Evolutionary conservation across 2,888 invertebrate genomes (phyloP).

Genomic region (Peribatodes rhomboidaria): DNA sequence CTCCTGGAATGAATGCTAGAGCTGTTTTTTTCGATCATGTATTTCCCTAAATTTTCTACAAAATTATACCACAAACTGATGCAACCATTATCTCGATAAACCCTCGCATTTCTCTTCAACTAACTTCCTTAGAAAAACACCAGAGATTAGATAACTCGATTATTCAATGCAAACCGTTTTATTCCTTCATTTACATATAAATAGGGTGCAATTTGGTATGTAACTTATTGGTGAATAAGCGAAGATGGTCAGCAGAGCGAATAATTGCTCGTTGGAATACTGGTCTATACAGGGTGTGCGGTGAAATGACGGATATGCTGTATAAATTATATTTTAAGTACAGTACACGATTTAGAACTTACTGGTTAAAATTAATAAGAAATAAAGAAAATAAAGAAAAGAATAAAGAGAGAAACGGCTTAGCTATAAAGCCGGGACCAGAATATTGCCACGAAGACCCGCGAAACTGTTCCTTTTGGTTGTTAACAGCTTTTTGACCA

Average conservation of each 20-base stretch:
- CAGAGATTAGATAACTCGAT: slow-evolving; percentile 48
- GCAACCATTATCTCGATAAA: slow-evolving; percentile 21
- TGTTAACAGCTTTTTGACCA: too few relatives aligned
- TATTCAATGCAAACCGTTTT: slow-evolving; percentile 37
- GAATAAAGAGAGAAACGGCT: too few relatives aligned
- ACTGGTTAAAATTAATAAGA: too few relatives aligned
- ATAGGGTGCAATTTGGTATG: slow-evolving; percentile 39
- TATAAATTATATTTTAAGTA: too few relatives aligned
- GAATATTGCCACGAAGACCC: too few relatives aligned
- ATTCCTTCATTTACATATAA: slow-evolving; percentile 39
- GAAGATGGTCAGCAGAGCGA: slow-evolving; percentile 47
- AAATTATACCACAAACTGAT: not conserved
- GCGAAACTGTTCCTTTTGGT: too few relatives aligned
- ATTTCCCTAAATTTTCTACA: not conserved
- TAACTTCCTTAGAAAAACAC: slow-evolving; percentile 36
- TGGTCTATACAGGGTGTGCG: not conserved
- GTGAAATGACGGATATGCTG: not conserved
- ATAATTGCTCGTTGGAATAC: slow-evolving; percentile 40
- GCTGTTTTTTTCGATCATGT: not conserved
- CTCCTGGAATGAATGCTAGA: too few relatives aligned
- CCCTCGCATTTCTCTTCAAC: slow-evolving; percentile 25
- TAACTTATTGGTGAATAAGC: slow-evolving; percentile 26
- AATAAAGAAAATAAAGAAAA: too few relatives aligned
- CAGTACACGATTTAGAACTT: too few relatives aligned
- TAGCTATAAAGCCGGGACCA: too few relatives aligned